These are phyloP conservation scores for Metopia argyrocephala DNA, from an alignment of 2,888 invertebrate species.

Conservation along the genomic window DNA sequence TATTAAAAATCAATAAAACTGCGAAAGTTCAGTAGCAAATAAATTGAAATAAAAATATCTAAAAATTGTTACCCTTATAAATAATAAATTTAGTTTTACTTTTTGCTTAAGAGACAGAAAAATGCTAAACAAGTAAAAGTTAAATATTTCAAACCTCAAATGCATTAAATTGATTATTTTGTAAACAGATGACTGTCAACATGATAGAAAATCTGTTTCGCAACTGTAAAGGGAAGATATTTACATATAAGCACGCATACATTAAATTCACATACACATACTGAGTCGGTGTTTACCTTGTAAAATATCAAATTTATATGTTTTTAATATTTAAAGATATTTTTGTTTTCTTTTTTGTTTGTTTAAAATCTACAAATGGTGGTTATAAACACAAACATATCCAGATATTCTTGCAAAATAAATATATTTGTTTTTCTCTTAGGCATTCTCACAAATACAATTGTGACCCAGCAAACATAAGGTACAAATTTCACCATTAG, in stretches of 20 bases:
- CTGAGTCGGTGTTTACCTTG: background rate
- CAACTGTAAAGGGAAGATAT: background rate
- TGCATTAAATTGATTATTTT: conserved; percentile 4
- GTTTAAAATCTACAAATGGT: background rate
- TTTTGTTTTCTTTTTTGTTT: conserved; percentile 1
- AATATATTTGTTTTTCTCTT: too few species aligned
- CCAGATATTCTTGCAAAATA: too few species aligned
- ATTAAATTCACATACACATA: background rate
- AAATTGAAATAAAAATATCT: background rate
- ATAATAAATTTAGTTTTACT: too few species aligned
- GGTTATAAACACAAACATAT: too few species aligned
- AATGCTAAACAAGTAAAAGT: background rate
- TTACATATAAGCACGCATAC: too few species aligned
- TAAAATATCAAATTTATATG: background rate
- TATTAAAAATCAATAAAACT: too few species aligned
- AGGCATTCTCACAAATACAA: too few species aligned
- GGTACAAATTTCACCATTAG: too few species aligned
- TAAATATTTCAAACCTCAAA: background rate
- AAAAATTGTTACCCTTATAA: background rate
- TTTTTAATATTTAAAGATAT: conserved; percentile 33
- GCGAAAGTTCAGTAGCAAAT: background rate
- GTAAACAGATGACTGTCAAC: conserved; percentile 8
- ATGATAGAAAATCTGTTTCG: conserved; percentile 15
- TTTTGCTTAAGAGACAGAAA: background rate
- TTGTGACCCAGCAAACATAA: too few species aligned